Evolutionary conservation across 92 coral and sea anemone species (phyloP), one percentile per base, ranked within the genome.

Genomic region (Palythoa grandiflora): DNA sequence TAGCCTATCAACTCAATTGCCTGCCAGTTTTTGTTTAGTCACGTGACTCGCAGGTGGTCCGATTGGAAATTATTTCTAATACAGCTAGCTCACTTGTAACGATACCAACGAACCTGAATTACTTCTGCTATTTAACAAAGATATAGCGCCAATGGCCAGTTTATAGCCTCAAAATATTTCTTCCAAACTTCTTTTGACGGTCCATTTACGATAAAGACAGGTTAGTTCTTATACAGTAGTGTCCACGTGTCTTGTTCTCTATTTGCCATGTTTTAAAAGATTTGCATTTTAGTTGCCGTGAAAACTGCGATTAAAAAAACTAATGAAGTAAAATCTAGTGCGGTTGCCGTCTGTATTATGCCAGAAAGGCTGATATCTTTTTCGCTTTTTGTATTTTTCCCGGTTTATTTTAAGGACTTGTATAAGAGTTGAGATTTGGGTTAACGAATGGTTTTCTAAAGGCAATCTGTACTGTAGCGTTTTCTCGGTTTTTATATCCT

Each of bases 211-310:
- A 44, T 66, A 44, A 28, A 53, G 57, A 28, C 44, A 47, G 86
- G 86, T 65, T 81, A 81, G 86, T 65, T 81, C 35, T 28, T 9
- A 13, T 14, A 36, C 54, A 3, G 10, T 5, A 9, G 6, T 78
- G 9, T 61, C 86, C 61, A 81, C 86, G 86, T 81, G 86, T 66
- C 86, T 61, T 35, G 20, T 65, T 81, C 19, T 19, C 15, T 10
- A 17, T 66, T 66, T 65, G 86, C 39, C 40, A 47, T 65, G 53
- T 66, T 63, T 81, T 66, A 39, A 53, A 4, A 65, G 59, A 81
- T 81, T 81, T 81, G 75, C 61, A 81, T 81, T 81, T 79, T 81
- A 81, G 86, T 70, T 81, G 61, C 57, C 75, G 47, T 66, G 61
- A 55, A 81, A 81, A 66, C 86, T 81, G 75, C 73, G 55, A 81